Percentiles rank a stretch among this genome's conserved stretches.
phyloP scores from a whole-genome alignment of 2,888 invertebrate species.

The Drosophila seclusa region DNA sequence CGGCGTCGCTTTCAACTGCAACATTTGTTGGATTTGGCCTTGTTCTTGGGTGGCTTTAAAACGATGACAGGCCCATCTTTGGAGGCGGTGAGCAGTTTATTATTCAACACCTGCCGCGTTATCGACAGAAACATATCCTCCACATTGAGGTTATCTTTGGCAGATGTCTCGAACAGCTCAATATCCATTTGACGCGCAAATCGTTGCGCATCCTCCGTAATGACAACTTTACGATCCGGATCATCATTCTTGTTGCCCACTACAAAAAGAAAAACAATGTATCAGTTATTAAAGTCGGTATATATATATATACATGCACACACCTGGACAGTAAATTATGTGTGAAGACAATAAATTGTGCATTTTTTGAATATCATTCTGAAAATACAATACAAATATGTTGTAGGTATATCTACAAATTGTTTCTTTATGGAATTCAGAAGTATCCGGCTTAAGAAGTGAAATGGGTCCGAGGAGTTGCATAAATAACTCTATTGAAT shows the following conservation, averaged over 20 bases:
- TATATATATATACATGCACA: not conserved
- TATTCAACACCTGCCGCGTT: conserved; percentile 86
- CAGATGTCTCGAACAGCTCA: conserved; percentile 98
- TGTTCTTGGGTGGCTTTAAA: conserved; percentile 81
- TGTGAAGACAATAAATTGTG: not conserved
- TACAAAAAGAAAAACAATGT: conserved; percentile 76
- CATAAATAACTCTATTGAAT: not conserved
- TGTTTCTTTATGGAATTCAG: not conserved
- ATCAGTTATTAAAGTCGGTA: not conserved
- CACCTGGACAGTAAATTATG: not conserved
- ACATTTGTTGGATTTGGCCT: conserved; percentile 84
- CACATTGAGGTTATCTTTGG: conserved; percentile 99
- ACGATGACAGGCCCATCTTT: conserved; percentile 76
- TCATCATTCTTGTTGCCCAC: conserved; percentile 99
- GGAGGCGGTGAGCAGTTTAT: conserved; percentile 84
- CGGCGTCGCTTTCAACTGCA: conserved; percentile 82
- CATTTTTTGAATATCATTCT: not conserved
- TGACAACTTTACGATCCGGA: conserved; percentile 97
- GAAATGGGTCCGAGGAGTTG: too few species aligned
- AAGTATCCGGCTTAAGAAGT: not conserved
- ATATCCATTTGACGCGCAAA: conserved; percentile 99
- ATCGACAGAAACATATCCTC: conserved; percentile 96
- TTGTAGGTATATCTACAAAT: not conserved
- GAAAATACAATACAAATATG: not conserved
- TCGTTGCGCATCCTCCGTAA: conserved; percentile 98